Evolutionary conservation across 2,888 invertebrate genomes (phyloP), one percentile per base, ranked within the genome.

Genomic region (Slavum lentiscoides): DNA sequence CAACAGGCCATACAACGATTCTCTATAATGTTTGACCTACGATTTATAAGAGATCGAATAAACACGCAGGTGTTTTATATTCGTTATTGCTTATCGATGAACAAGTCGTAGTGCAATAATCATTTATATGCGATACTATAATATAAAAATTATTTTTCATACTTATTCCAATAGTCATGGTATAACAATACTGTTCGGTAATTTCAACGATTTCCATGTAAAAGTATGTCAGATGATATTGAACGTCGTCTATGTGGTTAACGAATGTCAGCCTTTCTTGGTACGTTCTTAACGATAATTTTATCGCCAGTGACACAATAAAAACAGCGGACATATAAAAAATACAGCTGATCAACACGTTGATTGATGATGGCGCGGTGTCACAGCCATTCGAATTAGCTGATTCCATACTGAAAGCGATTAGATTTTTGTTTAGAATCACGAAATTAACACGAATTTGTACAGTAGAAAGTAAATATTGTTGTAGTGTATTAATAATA

Each of bases 151-250:
- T 1, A 13, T 49, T 49, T 49, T 15, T 13, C 49, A 21, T 70
- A 80, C 77, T 62, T 53, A 70, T 80, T 39, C 43, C 62, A 2
- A 80, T 70, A 21, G 23, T 70, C 70, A 80, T 80, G n/a, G 69
- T 55, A 39, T 72, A 80, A 70, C 77, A 80, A 39, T 80, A 80
- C 0, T 80, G 77, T 64, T 80, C 77, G 39, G 70, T 72, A 21
- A 80, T 72, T 53, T 80, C 70, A 21, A 80, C 72, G 23, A 64
- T 58, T 64, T 80, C 80, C 70, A 76, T 76, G n/a, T 3, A 72
- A 23, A 39, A 30, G 11, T 55, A 80, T 19, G 55, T 68, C 23
- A 70, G 11, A 43, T 72, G 64, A 30, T 80, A 80, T 43, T 23
- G 64, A 11, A 43, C 64, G 21, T 64, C 61, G 58, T 80, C 80